These are phyloP conservation scores for Silurus glanis DNA, from an alignment of 2,113 vertebrate genomes.

Conservation along the genomic window DNA sequence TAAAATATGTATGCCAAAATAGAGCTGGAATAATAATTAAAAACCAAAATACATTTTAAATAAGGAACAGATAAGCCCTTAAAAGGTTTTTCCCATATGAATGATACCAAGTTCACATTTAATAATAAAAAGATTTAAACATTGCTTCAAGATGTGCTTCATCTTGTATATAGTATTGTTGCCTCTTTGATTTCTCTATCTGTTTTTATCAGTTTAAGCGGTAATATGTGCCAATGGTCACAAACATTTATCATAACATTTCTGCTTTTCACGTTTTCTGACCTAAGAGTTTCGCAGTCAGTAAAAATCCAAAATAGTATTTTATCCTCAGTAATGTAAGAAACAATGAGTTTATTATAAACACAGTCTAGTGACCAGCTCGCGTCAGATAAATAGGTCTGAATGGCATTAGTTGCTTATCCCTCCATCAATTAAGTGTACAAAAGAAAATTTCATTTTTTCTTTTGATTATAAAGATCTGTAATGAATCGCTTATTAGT, in stretches of 20 bases:
- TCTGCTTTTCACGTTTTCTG: not conserved
- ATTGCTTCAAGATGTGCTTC: conserved; percentile 27
- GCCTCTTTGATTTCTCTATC: not conserved
- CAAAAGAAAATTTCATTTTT: not conserved
- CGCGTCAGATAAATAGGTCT: not conserved
- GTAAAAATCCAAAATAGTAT: not conserved
- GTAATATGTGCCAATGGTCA: not conserved
- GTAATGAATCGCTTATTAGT: conserved; percentile 23
- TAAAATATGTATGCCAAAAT: not conserved
- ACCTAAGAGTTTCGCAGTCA: not conserved
- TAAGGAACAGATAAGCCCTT: not conserved
- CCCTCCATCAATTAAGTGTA: not conserved
- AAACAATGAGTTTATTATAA: not conserved
- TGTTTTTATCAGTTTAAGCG: not conserved
- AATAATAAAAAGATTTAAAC: conserved; percentile 23
- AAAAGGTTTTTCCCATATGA: not conserved
- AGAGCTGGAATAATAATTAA: not conserved
- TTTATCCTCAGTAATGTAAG: not conserved
- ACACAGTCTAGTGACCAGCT: not conserved
- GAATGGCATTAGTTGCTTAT: not conserved
- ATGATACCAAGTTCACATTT: not conserved
- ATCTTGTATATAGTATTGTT: not conserved
- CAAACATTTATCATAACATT: not conserved
- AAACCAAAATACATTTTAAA: not conserved
- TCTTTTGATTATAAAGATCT: conserved; percentile 16